Evolutionary conservation across 2,113 vertebrate genomes (phyloP), one percentile per base, ranked within the genome.

Genomic region (Platysternon megacephalum): DNA sequence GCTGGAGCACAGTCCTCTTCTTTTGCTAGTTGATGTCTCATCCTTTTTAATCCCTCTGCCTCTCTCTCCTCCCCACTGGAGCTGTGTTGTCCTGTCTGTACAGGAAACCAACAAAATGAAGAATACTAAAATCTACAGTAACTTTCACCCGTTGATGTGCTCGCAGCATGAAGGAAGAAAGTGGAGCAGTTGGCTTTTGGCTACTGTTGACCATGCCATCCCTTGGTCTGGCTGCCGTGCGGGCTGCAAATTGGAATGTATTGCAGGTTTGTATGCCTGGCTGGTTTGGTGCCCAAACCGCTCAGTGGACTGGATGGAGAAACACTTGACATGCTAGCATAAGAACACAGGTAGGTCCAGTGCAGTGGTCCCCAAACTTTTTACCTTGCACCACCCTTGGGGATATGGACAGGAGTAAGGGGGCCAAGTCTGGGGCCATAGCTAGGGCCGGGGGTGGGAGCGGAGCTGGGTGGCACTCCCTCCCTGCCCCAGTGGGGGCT

Each of bases 101-200:
- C 16, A 22, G 56, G 74, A 51, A 84, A 19, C 48, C 86, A 78
- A 79, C 58, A 1, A 32, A 29, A 52, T 3, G 56, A 52, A 51
- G 90, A 1, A 24, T 8, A 44, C 4, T 39, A 65, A 65, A 88
- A 46, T 58, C 42, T 5, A 0, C 24, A 21, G 78, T 48, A 46
- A 32, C 14, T 2, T 1, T n/a, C 0, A 0, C 8, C 6, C 26
- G 61, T 53, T 2, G 5, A 2, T 8, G 65, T 2, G 17, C 35
- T 52, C 79, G 28, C 32, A 65, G 0, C 76, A 46, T 35, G 84
- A 32, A 81, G 79, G 55, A 80, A 76, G 21, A 22, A 49, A 5
- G 56, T 8, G 55, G 9, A 44, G 68, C 56, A 12, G 81, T 0
- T 11, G 24, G 0, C 0, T 3, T 55, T 26, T 8, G 0, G 0